These are phyloP conservation scores for Prenolepis imparis DNA, from an alignment of 2,888 invertebrate species.

Conservation along the genomic window DNA sequence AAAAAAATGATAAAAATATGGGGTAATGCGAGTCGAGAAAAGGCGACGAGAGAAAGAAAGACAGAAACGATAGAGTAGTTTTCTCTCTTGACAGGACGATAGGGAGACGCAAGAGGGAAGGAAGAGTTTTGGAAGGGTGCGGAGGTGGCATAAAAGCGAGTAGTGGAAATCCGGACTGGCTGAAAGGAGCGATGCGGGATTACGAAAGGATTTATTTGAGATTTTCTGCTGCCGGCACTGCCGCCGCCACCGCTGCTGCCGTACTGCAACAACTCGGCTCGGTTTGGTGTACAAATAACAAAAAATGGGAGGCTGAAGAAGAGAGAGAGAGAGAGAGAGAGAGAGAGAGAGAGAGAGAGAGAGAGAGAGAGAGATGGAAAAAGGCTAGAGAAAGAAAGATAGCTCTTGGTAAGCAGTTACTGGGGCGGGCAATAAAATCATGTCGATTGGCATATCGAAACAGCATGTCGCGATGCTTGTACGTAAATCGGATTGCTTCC, in stretches of 20 bases:
- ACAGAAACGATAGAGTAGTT: slow-evolving; percentile 40
- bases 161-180: slow-evolving; percentile 82
- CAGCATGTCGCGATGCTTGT: slow-evolving; percentile 56
- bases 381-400: slow-evolving; percentile 45
- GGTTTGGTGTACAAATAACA: slow-evolving; percentile 81
- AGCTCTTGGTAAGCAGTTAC: slow-evolving; percentile 61
- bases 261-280: slow-evolving; percentile 71
- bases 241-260: slow-evolving; percentile 59
- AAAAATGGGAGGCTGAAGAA: slow-evolving; percentile 25
- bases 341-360: slow-evolving; percentile 38
- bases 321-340: not conserved
- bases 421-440: slow-evolving; percentile 64
- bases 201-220: slow-evolving; percentile 85
- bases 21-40: slow-evolving; percentile 35
- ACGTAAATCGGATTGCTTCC: slow-evolving; percentile 40
- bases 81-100: slow-evolving; percentile 5
- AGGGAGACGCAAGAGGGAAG: slow-evolving; percentile 55
- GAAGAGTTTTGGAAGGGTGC: slow-evolving; percentile 68
- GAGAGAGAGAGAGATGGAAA: slow-evolving; percentile 20
- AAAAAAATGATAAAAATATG: slow-evolving; percentile 34
- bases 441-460: slow-evolving; percentile 59
- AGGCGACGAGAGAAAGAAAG: slow-evolving; percentile 32
- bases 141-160: slow-evolving; percentile 80
- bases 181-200: slow-evolving; percentile 84
- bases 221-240: slow-evolving; percentile 80